Percentiles rank a stretch among this genome's conserved stretches.
Evolutionary conservation across 2,797 vertebrate genomes (phyloP).

Genomic region (Lutjanus argentimaculatus): DNA sequence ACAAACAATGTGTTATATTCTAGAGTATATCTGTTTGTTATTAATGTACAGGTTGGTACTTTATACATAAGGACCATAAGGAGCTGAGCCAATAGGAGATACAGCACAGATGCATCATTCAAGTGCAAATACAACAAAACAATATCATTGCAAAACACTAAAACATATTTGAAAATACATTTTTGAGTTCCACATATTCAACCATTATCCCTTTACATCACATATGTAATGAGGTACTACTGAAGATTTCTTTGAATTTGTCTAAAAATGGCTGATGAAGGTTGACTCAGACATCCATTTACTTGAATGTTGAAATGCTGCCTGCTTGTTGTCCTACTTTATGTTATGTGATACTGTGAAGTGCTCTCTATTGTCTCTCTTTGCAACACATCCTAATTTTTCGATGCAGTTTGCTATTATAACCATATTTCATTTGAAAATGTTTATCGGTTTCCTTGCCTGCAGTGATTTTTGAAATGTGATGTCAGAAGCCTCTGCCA

Average conservation of each 20-base stretch:
- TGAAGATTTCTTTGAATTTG: constrained; percentile 12
- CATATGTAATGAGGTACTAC: neutral
- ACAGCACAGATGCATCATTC: neutral
- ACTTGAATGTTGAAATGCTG: constrained; percentile 51
- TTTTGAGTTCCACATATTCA: neutral
- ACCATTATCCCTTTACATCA: neutral
- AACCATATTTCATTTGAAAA: neutral
- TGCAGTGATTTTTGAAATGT: constrained; percentile 20
- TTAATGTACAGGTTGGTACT: neutral
- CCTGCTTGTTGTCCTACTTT: constrained; percentile 2
- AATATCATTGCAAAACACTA: neutral
- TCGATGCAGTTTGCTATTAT: neutral
- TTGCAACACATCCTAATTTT: neutral
- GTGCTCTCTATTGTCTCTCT: neutral
- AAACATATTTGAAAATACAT: constrained; percentile 10
- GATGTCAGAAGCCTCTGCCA: neutral
- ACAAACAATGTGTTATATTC: neutral
- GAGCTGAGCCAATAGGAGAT: neutral
- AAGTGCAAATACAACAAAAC: neutral
- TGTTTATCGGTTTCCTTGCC: neutral
- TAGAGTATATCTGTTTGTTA: neutral
- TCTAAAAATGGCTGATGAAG: neutral
- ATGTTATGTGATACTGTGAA: neutral
- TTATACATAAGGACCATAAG: constrained; percentile 9
- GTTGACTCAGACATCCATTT: constrained; percentile 41